Evolutionary conservation across 2,797 vertebrate genomes (phyloP), one percentile per base, ranked within the genome.

Genomic region (Lophius americanus): DNA sequence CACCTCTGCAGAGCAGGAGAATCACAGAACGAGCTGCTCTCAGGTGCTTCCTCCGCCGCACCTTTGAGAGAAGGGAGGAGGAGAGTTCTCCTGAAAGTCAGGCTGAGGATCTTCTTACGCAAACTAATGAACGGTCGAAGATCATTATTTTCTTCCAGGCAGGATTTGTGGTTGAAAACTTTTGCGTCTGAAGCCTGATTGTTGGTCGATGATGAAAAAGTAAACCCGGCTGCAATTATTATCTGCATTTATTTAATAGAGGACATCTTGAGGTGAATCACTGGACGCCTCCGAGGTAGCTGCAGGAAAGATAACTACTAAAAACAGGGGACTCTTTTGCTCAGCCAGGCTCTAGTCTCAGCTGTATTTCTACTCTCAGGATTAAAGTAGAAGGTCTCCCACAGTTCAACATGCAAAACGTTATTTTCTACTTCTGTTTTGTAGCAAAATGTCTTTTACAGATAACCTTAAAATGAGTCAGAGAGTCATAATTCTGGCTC

Each of bases 201-300:
- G 64, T 72, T 63, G 68, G 51, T 63, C 67, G 52, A 76, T 83
- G 72, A 61, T 63, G 79, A 43, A 55, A 64, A 75, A 73, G 72
- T 82, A 76, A 76, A 87, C 81, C 83, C 83, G 81, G 79, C 84
- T 84, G 62, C 74, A 84, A 82, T 89, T 88, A 87, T 84, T 80
- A 42, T 78, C 77, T 67, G 84, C 66, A 82, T 83, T 83, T 88
- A 79, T 84, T 85, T 79, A 85, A 85, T 85, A 70, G 82, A 86
- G 82, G 84, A 85, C 84, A 79, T 76, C 73, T 70, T 71, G 81
- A 86, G 82, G 84, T 89, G 87, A 89, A 87, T 85, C 80, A 81
- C 78, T 81, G 81, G 74, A 83, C 75, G 76, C 71, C 84, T 80
- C 33, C 38, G 64, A 81, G 82, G 71, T 54, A 41, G 62, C 70